Percentiles rank a stretch among this genome's conserved stretches.
phyloP scores from a whole-genome alignment of 2,113 vertebrate genomes.

The Anguilla japonica region DNA sequence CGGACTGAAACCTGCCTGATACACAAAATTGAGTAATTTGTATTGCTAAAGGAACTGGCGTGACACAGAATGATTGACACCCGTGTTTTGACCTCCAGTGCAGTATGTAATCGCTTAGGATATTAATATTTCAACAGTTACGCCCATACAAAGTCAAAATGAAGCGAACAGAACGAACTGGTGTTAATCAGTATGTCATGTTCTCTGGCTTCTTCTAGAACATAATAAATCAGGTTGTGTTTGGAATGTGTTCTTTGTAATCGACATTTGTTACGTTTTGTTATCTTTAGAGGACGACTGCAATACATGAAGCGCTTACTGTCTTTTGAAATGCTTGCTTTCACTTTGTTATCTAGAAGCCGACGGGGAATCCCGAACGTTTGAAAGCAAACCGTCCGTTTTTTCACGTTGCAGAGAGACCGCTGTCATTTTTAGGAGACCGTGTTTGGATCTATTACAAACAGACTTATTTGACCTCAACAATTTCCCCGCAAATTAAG shows the following conservation, averaged over 20 bases:
- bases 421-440: not conserved
- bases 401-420: not conserved
- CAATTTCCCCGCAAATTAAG: not conserved
- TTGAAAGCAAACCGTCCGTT: not conserved
- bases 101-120: not conserved
- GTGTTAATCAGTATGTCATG: not conserved
- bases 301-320: not conserved
- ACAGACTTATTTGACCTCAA: not conserved
- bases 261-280: not conserved
- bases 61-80: not conserved
- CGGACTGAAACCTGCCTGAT: not conserved
- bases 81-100: not conserved
- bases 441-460: not conserved
- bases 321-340: not conserved
- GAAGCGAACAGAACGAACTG: not conserved
- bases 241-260: constrained; percentile 6
- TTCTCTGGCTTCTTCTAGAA: not conserved
- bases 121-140: not conserved
- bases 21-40: not conserved
- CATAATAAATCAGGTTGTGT: not conserved
- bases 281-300: not conserved
- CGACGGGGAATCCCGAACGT: not conserved
- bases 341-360: not conserved
- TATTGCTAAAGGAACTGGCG: not conserved
- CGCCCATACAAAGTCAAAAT: not conserved